These are phyloP conservation scores for Caenorhabditis remanei DNA, from an alignment of 1,140 invertebrate genomes.

Conservation along the genomic window DNA sequence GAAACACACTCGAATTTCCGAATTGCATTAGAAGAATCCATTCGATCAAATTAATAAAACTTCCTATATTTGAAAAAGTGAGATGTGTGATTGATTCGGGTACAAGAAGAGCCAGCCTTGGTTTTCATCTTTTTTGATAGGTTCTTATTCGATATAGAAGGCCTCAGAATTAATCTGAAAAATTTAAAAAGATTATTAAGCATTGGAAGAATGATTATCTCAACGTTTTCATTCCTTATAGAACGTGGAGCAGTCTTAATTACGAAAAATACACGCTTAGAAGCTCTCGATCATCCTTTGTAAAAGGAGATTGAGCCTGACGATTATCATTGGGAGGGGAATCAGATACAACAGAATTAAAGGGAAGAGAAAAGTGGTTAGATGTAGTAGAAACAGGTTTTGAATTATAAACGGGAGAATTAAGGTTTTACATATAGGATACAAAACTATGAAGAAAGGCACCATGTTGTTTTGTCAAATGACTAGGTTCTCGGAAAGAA, in stretches of 20 bases:
- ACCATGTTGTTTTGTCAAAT: slow-evolving; percentile 3
- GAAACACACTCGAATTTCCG: no score
- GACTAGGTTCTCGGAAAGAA: slow-evolving; percentile 14
- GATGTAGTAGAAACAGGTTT: neutral
- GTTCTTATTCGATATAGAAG: no score
- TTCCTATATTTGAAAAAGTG: no score
- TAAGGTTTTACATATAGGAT: neutral
- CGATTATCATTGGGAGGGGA: slow-evolving; percentile 6
- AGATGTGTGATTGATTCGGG: no score
- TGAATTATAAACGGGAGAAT: neutral
- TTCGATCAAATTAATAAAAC: no score
- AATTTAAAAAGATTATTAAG: no score
- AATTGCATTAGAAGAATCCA: no score
- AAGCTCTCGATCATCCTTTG: neutral
- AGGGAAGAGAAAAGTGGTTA: slow-evolving; percentile 15
- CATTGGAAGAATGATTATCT: neutral
- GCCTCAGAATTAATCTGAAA: no score
- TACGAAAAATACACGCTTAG: neutral
- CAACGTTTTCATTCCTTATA: neutral
- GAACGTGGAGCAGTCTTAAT: neutral
- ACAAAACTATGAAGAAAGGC: slow-evolving; percentile 36
- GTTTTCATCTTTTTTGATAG: no score
- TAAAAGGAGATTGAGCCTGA: neutral
- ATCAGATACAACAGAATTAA: neutral
- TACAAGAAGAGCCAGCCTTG: no score